A percentile compares a stretch with the other conserved stretches of the same genome.
phyloP scores from a whole-genome alignment of 2,113 vertebrate species.

The Hippocampus abdominalis region DNA sequence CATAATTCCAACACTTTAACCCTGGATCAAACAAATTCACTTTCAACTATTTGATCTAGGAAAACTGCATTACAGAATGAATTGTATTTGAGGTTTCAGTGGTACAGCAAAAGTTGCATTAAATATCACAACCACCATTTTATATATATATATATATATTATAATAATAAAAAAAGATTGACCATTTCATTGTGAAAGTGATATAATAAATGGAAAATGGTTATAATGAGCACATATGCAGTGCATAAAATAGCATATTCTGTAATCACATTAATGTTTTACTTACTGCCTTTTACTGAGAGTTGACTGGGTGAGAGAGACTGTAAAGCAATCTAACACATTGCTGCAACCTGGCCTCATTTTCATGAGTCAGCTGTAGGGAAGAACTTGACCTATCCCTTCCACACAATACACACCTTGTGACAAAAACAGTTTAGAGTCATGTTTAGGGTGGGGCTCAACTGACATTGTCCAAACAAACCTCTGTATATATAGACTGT shows the following conservation, averaged over 20 bases:
- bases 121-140: background rate
- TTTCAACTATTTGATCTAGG: no score
- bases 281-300: background rate
- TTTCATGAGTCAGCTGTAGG: slow-evolving; percentile 56
- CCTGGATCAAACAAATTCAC: no score
- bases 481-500: background rate
- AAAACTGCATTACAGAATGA: no score
- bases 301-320: background rate
- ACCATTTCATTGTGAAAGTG: background rate
- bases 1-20: no score
- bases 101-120: background rate
- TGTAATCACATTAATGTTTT: background rate
- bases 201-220: background rate
- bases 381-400: slow-evolving; percentile 48
- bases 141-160: no score
- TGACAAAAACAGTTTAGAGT: slow-evolving; percentile 42
- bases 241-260: background rate
- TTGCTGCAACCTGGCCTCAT: slow-evolving; percentile 24
- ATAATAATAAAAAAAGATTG: background rate
- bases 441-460: slow-evolving; percentile 36
- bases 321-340: slow-evolving; percentile 14
- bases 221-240: background rate
- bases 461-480: slow-evolving; percentile 2
- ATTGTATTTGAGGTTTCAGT: no score
- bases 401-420: slow-evolving; percentile 16